A percentile compares a stretch with the other conserved stretches of the same genome.
These are phyloP conservation scores for Orthosia gothica DNA, from an alignment of 2,888 invertebrate species.

Conservation along the genomic window DNA sequence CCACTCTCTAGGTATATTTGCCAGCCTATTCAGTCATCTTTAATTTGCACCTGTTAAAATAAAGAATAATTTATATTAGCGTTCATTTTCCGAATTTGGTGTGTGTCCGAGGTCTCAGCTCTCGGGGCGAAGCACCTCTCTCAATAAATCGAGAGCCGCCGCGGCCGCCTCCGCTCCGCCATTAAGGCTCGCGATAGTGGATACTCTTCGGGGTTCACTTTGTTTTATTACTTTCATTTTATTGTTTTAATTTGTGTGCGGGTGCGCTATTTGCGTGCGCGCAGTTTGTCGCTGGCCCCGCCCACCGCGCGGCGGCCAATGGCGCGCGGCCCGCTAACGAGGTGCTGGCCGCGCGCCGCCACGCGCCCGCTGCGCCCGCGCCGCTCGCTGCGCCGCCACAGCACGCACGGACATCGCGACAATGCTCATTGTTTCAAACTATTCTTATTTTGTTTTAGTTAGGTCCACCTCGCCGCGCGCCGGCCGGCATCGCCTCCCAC, in stretches of 20 bases:
- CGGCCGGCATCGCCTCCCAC: conserved; percentile 85
- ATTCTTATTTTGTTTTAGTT: conserved; percentile 88
- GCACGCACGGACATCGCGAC: conserved; percentile 82
- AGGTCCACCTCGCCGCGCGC: conserved; percentile 82
- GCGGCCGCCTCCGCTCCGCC: conserved; percentile 87
- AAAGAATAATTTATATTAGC: conserved; percentile 32
- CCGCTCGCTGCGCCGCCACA: conserved; percentile 59
- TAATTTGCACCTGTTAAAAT: conserved; percentile 30
- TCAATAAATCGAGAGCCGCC: conserved; percentile 85
- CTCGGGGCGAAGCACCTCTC: conserved; percentile 73
- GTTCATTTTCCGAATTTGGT: conserved; percentile 69
- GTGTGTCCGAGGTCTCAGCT: conserved; percentile 67
- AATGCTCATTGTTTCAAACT: conserved; percentile 90
- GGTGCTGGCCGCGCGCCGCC: conserved; percentile 78
- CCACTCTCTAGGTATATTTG: not conserved
- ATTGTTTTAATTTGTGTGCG: conserved; percentile 91
- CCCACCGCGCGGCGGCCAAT: conserved; percentile 87
- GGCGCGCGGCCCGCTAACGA: conserved; percentile 79
- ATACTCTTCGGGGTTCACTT: conserved; percentile 87
- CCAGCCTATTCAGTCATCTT: not conserved
- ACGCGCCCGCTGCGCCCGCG: conserved; percentile 73
- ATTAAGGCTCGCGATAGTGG: conserved; percentile 89
- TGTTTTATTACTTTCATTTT: conserved; percentile 91
- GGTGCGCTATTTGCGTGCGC: conserved; percentile 91
- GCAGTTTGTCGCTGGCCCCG: conserved; percentile 89